These are phyloP conservation scores for Drosophila mayaguana DNA, from an alignment of 2,888 invertebrate species.

Conservation along the genomic window DNA sequence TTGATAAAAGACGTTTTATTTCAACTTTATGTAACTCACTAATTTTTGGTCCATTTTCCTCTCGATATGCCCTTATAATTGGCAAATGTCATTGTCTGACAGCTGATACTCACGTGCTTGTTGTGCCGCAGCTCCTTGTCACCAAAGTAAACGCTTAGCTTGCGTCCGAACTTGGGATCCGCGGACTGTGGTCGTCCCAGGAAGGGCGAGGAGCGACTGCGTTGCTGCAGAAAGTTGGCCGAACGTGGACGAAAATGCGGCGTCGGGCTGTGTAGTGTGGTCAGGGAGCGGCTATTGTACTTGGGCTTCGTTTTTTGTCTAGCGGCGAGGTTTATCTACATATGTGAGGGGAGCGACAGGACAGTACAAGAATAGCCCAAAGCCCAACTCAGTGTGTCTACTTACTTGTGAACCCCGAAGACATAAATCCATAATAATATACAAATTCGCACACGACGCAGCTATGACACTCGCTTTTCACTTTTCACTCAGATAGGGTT, in stretches of 20 bases:
- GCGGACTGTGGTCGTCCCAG: conserved; percentile 84
- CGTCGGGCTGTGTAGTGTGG: conserved; percentile 55
- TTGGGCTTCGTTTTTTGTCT: conserved; percentile 84
- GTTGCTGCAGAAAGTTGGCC: conserved; percentile 81
- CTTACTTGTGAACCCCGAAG: conserved; percentile 84
- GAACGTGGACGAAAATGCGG: conserved; percentile 82
- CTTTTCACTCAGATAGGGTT: conserved; percentile 47
- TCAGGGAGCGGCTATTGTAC: conserved; percentile 73
- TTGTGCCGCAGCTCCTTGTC: conserved; percentile 61
- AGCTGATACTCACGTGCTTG: conserved; percentile 54
- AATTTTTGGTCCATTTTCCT: not conserved
- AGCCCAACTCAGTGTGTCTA: not conserved
- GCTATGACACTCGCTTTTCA: conserved; percentile 31
- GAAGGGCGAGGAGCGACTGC: conserved; percentile 80
- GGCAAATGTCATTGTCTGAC: not conserved
- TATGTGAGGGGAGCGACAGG: not conserved
- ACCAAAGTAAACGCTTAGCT: conserved; percentile 61
- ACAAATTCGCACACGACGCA: conserved; percentile 19
- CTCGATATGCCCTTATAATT: not conserved
- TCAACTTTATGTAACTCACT: not conserved
- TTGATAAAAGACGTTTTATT: not conserved
- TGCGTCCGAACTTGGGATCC: conserved; percentile 81
- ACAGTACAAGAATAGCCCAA: not conserved
- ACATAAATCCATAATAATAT: conserved; percentile 84
- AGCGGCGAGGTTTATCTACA: conserved; percentile 84